These are phyloP conservation scores for Sciurus vulgaris DNA, from an alignment of 2,797 vertebrate species.

Conservation along the genomic window DNA sequence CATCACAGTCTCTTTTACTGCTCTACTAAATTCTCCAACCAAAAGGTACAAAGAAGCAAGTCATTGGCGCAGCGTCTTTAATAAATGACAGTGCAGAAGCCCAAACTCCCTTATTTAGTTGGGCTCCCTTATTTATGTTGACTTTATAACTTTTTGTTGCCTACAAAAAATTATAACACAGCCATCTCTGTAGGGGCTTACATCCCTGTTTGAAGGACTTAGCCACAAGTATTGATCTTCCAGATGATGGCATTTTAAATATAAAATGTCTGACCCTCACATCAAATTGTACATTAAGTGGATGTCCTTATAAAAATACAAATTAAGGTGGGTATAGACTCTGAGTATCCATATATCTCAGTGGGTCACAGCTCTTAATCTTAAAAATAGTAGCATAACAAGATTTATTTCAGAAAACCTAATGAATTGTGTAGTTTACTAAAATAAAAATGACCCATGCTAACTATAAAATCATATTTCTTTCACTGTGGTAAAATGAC, in stretches of 20 bases:
- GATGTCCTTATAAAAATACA: neutral
- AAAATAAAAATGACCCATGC: conserved; percentile 37
- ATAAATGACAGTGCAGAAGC: neutral
- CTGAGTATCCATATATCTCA: neutral
- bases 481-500: conserved; percentile 15
- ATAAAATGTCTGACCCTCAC: conserved; percentile 18
- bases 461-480: conserved; percentile 3
- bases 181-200: neutral
- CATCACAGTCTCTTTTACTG: conserved; percentile 6
- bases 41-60: conserved; percentile 37
- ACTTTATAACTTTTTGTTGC: neutral
- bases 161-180: conserved; percentile 22
- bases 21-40: conserved; percentile 12
- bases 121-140: neutral
- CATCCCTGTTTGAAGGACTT: neutral
- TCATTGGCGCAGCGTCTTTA: neutral
- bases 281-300: conserved; percentile 45
- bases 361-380: neutral
- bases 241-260: neutral
- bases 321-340: conserved; percentile 7
- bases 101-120: neutral
- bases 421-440: neutral
- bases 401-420: conserved; percentile 53
- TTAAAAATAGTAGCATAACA: conserved; percentile 51
- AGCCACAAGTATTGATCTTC: conserved; percentile 21